Percentiles rank a stretch among this genome's conserved stretches.
These are phyloP conservation scores for Paratrypauchen microcephalus DNA, from an alignment of 2,797 vertebrate species.

Conservation along the genomic window DNA sequence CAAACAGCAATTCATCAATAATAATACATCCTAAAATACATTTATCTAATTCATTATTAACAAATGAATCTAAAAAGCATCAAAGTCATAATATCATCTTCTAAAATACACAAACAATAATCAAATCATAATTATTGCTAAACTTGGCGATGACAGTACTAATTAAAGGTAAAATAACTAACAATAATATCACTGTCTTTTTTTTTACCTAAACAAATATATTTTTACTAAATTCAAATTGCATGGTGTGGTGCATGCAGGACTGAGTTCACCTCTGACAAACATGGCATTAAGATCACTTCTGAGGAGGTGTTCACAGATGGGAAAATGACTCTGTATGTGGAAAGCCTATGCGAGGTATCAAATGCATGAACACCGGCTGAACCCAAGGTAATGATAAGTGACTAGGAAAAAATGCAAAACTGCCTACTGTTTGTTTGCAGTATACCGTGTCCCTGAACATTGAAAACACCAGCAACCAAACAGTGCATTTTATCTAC, in stretches of 20 bases:
- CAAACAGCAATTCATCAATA: too few relatives aligned
- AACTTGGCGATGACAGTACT: too few relatives aligned
- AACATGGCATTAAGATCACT: conserved; percentile 76
- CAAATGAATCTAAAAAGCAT: too few relatives aligned
- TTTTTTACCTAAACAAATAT: not conserved
- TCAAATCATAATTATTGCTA: too few relatives aligned
- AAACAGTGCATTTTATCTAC: conserved; percentile 73
- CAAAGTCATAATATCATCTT: too few relatives aligned
- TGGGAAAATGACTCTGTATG: conserved; percentile 62
- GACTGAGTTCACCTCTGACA: conserved; percentile 71
- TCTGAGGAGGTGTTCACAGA: conserved; percentile 41
- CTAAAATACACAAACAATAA: too few relatives aligned
- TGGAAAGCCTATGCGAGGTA: conserved; percentile 48
- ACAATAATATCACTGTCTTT: not conserved
- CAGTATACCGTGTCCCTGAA: conserved; percentile 46
- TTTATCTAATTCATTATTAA: too few relatives aligned
- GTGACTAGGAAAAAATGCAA: not conserved
- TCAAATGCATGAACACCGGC: not conserved
- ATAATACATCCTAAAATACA: too few relatives aligned
- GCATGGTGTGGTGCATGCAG: conserved; percentile 60
- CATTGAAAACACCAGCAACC: conserved; percentile 75
- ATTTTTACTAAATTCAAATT: conserved; percentile 1
- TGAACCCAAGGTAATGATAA: not conserved
- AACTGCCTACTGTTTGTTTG: not conserved
- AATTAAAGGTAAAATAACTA: not conserved